Evolutionary conservation across 92 coral and sea anemone species (phyloP), one percentile per base, ranked within the genome.

Genomic region (Isaurus tuberculatus): DNA sequence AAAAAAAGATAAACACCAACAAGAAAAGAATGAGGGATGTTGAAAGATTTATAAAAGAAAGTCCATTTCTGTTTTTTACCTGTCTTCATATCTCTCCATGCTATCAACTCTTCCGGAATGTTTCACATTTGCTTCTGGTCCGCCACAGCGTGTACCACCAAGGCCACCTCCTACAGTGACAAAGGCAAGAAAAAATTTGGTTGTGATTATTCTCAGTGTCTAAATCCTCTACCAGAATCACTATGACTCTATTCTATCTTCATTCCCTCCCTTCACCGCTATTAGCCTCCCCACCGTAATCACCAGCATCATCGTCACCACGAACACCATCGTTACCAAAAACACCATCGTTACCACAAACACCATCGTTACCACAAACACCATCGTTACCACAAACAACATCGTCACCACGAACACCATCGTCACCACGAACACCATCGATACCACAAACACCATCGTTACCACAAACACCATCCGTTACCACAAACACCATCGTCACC

Each of bases 71-170:
- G n/a, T 1, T 17, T 30, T 17, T 9, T 49, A 87, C 90, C 74
- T 91, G 61, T 90, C 97, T 71, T 91, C 93, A 68, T 93, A 93
- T 80, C 89, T 63, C 71, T 93, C 97, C 44, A 73, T 85, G 44
- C 86, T 92, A 72, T 96, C 99, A 20, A 96, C 99, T 26, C 99
- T 95, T 27, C 99, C 99, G 17, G 99, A 96, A 80, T 96, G 99
- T 57, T 92, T 96, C 28, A 96, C 93, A 80, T 96, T 96, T 16
- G 91, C 85, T 26, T 96, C 99, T 26, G 94, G 90, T 33, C 96
- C 94, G 15, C 99, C 99, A 30, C 87, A 29, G 37, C 99, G 92
- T 20, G 99, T 96, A 28, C 99, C 99, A 14, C 99, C 99, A 28
- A 96, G 98, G 23, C 99, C 99, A 17, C 99, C 99, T n/a, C 99